Evolutionary conservation across 1,140 invertebrate genomes (phyloP).

Genomic region (Drosophila setifemur): DNA sequence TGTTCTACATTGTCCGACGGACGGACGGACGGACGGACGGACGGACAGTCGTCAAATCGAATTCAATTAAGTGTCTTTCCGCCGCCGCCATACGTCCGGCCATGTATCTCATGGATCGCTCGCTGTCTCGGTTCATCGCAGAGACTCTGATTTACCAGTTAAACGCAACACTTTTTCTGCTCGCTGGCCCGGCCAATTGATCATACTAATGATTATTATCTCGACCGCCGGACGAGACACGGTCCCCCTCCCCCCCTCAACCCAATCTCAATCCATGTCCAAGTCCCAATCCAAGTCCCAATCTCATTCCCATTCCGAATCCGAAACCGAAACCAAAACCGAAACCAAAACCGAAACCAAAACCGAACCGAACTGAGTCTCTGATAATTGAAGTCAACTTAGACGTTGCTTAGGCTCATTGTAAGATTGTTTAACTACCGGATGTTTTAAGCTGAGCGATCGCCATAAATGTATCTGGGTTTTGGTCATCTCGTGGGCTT

Average conservation of each 20-base stretch:
- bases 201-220: slow-evolving; percentile 79
- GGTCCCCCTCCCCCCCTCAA: no score
- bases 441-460: slow-evolving; percentile 66
- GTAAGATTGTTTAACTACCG: slow-evolving; percentile 72
- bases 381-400: slow-evolving; percentile 76
- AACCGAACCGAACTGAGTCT: slow-evolving; percentile 23
- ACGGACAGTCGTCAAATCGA: slow-evolving; percentile 61
- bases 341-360: slow-evolving; percentile 6
- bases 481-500: slow-evolving; percentile 1
- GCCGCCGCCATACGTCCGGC: slow-evolving; percentile 69
- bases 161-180: slow-evolving; percentile 78
- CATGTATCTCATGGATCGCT: slow-evolving; percentile 14
- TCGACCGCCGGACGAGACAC: slow-evolving; percentile 35
- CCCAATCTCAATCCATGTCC: no score
- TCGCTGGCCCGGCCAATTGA: slow-evolving; percentile 50
- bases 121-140: slow-evolving; percentile 1
- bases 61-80: slow-evolving; percentile 78
- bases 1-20: slow-evolving; percentile 73
- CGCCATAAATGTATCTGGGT: slow-evolving; percentile 22
- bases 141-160: slow-evolving; percentile 75
- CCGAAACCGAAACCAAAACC: neutral
- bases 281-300: no score
- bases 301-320: slow-evolving; percentile 1
- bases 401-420: slow-evolving; percentile 46
- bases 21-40: slow-evolving; percentile 17